phyloP scores from a whole-genome alignment of 92 coral and sea anemone genomes.

The Phenganax subtilis region DNA sequence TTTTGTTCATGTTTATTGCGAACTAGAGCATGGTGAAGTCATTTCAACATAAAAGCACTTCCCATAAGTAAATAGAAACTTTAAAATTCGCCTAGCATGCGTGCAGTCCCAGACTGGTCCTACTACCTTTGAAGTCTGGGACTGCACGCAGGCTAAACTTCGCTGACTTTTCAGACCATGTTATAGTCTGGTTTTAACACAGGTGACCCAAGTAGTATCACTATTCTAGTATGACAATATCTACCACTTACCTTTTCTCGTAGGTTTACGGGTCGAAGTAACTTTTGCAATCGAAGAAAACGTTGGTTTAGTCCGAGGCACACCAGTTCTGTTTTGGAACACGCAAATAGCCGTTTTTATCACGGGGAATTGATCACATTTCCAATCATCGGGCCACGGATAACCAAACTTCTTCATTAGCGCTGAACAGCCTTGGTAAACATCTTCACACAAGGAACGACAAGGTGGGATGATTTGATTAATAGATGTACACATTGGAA shows the following conservation, averaged over 20 bases:
- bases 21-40: no score
- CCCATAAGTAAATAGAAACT: no score
- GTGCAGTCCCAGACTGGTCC: no score
- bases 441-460: not conserved
- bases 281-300: not conserved
- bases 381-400: not conserved
- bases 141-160: no score
- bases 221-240: not conserved
- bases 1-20: no score
- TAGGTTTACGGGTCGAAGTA: not conserved
- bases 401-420: not conserved
- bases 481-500: constrained; percentile 7
- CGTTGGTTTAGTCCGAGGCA: not conserved
- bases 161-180: no score
- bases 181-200: no score
- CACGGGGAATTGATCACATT: not conserved
- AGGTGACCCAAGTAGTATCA: no score
- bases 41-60: no score
- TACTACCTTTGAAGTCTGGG: no score
- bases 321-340: not conserved
- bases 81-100: no score
- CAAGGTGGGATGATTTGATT: not conserved
- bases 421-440: not conserved
- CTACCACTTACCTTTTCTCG: not conserved
- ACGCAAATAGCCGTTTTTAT: not conserved